Conservation (phyloP, 2,888 invertebrate genomes). For the Rhimphoctona megacephalus region DNA sequence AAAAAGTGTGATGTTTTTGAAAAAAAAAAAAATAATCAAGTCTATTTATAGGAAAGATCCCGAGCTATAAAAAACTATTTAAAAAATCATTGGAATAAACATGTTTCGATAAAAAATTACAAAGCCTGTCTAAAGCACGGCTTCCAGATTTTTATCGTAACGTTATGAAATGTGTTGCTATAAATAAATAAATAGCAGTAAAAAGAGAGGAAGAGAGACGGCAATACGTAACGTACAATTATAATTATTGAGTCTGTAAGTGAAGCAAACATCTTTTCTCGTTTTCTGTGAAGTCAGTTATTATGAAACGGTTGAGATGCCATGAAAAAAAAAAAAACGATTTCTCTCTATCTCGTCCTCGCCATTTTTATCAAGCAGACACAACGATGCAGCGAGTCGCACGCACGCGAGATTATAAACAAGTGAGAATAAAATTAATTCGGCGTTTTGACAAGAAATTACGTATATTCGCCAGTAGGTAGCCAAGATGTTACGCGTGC, state of each 20-base stretch:
- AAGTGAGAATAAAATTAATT: slow-evolving; percentile 55
- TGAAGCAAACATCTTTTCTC: slow-evolving; percentile 15
- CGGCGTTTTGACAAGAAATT: slow-evolving; percentile 47
- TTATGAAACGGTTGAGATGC: slow-evolving; percentile 1
- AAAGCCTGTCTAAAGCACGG: neutral
- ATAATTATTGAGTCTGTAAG: slow-evolving; percentile 8
- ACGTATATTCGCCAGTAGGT: slow-evolving; percentile 14
- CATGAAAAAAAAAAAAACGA: neutral
- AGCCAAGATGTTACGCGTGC: slow-evolving; percentile 10
- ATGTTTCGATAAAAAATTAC: neutral
- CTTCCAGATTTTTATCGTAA: neutral
- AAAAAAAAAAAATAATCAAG: no score
- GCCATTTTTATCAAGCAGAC: neutral
- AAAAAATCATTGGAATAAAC: neutral
- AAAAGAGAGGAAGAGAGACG: neutral
- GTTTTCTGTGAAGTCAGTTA: neutral
- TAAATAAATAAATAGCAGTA: slow-evolving; percentile 5
- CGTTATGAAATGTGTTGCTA: neutral
- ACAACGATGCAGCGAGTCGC: neutral
- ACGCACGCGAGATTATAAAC: neutral
- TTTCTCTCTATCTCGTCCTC: neutral
- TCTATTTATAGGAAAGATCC: no score
- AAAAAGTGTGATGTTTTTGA: no score
- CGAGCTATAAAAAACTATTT: neutral
- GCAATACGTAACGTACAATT: neutral